phyloP scores from a whole-genome alignment of 2,888 invertebrate species.

The Plebejus argus region DNA sequence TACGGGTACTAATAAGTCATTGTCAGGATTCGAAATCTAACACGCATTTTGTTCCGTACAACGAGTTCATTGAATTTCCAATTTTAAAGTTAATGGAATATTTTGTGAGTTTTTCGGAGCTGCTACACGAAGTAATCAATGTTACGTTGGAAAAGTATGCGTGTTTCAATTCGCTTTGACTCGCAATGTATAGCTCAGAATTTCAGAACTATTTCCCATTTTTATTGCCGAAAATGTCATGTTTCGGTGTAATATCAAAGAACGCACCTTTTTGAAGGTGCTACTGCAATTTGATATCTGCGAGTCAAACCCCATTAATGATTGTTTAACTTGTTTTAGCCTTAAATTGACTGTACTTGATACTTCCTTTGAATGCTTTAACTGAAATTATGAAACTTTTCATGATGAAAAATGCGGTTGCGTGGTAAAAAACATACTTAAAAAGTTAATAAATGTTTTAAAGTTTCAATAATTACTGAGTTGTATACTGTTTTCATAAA shows the following conservation, averaged over 20 bases:
- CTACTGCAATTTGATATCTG: background rate
- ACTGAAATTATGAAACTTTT: background rate
- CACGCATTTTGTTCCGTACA: background rate
- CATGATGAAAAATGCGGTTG: background rate
- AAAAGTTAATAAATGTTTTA: background rate
- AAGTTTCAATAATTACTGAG: background rate
- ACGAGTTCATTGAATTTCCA: background rate
- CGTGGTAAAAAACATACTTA: background rate
- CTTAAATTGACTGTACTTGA: background rate
- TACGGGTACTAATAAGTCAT: background rate
- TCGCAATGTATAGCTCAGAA: background rate
- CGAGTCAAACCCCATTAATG: background rate
- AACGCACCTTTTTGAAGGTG: background rate
- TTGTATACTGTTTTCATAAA: too few relatives aligned
- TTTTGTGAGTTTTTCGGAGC: background rate
- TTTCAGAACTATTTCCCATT: background rate
- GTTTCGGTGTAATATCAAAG: background rate
- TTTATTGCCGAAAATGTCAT: background rate
- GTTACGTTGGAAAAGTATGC: constrained; percentile 13
- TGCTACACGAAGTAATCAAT: constrained; percentile 47
- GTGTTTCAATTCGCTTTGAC: constrained; percentile 14
- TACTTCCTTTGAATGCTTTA: background rate
- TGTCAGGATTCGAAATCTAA: background rate
- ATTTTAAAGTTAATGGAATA: background rate
- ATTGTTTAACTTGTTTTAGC: background rate